Evolutionary conservation across 2,113 vertebrate genomes (phyloP).

Genomic region (Hippocampus zosterae): DNA sequence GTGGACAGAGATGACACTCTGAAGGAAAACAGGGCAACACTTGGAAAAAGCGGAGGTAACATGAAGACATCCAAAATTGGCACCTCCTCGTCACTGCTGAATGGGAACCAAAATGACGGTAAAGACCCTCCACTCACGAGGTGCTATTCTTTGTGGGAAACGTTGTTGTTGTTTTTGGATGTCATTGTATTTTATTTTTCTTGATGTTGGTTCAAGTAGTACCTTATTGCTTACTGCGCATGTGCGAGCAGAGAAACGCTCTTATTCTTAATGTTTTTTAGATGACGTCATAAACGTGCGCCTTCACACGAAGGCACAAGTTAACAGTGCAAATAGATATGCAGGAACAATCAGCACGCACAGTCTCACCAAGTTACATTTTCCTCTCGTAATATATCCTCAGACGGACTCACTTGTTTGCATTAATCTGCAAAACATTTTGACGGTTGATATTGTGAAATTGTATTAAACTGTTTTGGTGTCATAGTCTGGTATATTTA

Average conservation of each 20-base stretch:
- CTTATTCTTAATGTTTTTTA: not conserved
- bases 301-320: not conserved
- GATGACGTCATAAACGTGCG: not conserved
- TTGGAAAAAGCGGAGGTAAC: slow-evolving; percentile 25
- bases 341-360: too few species aligned
- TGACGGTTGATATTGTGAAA: too few species aligned
- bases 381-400: too few species aligned
- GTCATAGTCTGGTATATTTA: too few species aligned
- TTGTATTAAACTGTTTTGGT: too few species aligned
- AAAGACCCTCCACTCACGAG: not conserved
- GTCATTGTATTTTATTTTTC: not conserved
- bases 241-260: not conserved
- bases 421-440: too few species aligned
- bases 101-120: slow-evolving; percentile 62
- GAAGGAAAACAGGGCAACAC: not conserved
- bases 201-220: not conserved
- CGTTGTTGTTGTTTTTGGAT: not conserved
- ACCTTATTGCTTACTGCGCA: not conserved
- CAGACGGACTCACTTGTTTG: too few species aligned
- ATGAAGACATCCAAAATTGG: slow-evolving; percentile 55
- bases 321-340: not conserved
- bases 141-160: not conserved
- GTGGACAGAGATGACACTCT: slow-evolving; percentile 6
- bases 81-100: slow-evolving; percentile 56
- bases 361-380: too few species aligned